Percentiles rank a stretch among this genome's conserved stretches.
Conservation (phyloP, 1,140 invertebrate species). For the Teleogryllus occipitalis region DNA sequence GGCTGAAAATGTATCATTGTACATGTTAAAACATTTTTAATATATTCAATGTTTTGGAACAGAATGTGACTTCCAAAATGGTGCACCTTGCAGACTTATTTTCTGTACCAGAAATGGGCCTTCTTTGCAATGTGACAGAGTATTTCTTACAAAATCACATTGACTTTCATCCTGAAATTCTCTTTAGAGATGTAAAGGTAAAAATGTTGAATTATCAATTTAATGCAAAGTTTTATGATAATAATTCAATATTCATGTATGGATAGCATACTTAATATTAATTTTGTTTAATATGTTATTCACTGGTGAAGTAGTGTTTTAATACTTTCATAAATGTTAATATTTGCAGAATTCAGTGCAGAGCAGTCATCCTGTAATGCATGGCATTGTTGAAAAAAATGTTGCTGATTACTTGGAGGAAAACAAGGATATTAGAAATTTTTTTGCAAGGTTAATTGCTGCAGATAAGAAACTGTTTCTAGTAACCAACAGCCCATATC, state of each 20-base stretch:
- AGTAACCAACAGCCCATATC: constrained; percentile 93
- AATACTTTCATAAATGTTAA: not conserved
- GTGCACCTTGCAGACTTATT: constrained; percentile 94
- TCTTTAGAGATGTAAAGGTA: constrained; percentile 92
- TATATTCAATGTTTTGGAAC: constrained; percentile 32
- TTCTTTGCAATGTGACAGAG: constrained; percentile 88
- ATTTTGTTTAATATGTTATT: not conserved
- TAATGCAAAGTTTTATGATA: too few relatives aligned
- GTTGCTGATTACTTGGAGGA: constrained; percentile 72
- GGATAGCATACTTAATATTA: not conserved
- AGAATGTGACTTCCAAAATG: constrained; percentile 73
- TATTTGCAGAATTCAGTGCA: constrained; percentile 69
- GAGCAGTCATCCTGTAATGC: constrained; percentile 85
- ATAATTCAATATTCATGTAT: not conserved
- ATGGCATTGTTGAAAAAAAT: constrained; percentile 71
- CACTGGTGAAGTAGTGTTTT: not conserved
- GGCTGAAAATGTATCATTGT: too few relatives aligned
- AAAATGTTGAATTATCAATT: constrained; percentile 23
- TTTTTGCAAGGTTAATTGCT: constrained; percentile 65
- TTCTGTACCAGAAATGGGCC: constrained; percentile 90
- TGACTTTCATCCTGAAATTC: constrained; percentile 89
- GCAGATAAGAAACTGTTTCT: constrained; percentile 86
- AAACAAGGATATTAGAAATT: constrained; percentile 62
- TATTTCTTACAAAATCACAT: constrained; percentile 85
- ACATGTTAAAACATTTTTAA: not conserved